These are phyloP conservation scores for Esox lucius DNA, from an alignment of 2,797 vertebrate species.

Conservation along the genomic window DNA sequence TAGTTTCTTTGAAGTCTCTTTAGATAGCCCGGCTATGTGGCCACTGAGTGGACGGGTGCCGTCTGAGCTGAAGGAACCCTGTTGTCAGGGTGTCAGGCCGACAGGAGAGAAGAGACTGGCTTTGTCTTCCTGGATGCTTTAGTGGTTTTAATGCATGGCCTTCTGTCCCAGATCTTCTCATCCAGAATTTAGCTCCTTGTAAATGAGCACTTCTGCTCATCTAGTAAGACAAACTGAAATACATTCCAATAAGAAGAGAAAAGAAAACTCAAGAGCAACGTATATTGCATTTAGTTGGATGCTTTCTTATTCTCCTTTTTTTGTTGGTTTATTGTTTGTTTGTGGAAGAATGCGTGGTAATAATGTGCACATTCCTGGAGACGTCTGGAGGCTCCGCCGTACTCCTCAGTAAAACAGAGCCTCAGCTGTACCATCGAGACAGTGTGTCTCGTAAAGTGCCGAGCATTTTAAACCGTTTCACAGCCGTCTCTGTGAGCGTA, in stretches of 20 bases:
- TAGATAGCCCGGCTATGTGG: conserved; percentile 24
- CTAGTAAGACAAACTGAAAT: not conserved
- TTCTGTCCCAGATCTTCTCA: not conserved
- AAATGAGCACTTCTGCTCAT: not conserved
- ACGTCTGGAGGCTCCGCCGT: conserved; percentile 6
- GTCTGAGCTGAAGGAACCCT: conserved; percentile 26
- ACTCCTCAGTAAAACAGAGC: conserved; percentile 28
- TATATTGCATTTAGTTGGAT: not conserved
- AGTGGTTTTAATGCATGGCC: not conserved
- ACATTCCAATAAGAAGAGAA: not conserved
- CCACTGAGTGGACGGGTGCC: conserved; percentile 10
- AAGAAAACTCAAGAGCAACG: too few relatives aligned
- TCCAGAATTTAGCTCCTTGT: not conserved
- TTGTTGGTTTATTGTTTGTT: too few relatives aligned
- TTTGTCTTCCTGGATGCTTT: not conserved
- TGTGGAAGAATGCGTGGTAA: not conserved
- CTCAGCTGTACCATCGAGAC: conserved; percentile 3
- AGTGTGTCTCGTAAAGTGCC: conserved; percentile 16
- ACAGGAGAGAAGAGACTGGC: not conserved
- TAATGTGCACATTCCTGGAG: conserved; percentile 39
- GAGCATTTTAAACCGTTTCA: conserved; percentile 24
- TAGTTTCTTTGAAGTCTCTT: conserved; percentile 22
- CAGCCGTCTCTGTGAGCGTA: not conserved
- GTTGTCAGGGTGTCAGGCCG: not conserved
- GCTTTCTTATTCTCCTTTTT: too few relatives aligned